phyloP scores from a whole-genome alignment of 1,140 invertebrate genomes.

The Forficula auricularia region DNA sequence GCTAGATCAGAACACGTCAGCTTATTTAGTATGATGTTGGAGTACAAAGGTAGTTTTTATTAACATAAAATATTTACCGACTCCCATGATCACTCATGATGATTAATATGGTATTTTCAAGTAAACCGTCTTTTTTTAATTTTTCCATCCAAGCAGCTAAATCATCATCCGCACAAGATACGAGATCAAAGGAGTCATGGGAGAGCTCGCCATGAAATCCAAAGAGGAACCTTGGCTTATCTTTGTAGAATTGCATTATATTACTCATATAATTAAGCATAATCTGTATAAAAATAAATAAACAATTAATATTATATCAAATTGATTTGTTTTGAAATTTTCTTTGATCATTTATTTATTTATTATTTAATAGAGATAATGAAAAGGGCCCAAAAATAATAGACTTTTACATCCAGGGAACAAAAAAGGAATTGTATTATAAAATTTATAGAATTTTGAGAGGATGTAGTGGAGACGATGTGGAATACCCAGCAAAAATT shows the following conservation, averaged over 20 bases:
- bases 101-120: constrained; percentile 65
- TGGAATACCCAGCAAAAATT: no score
- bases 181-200: constrained; percentile 65
- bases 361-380: not conserved
- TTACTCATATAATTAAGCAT: constrained; percentile 47
- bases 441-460: no score
- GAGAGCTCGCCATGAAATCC: constrained; percentile 79
- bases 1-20: no score
- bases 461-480: no score
- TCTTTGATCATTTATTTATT: not conserved
- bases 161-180: constrained; percentile 58
- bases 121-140: constrained; percentile 35
- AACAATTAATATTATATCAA: constrained; percentile 3
- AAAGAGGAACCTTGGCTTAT: constrained; percentile 63
- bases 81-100: constrained; percentile 80
- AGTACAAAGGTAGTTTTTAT: no score
- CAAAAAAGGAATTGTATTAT: no score
- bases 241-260: constrained; percentile 38
- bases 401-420: no score
- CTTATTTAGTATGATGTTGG: not conserved
- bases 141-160: constrained; percentile 41
- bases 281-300: constrained; percentile 26
- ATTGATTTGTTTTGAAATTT: not conserved
- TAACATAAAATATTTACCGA: no score
- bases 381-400: no score